Evolutionary conservation across 2,113 vertebrate genomes (phyloP).

Genomic region (Pachypanchax playfairii): DNA sequence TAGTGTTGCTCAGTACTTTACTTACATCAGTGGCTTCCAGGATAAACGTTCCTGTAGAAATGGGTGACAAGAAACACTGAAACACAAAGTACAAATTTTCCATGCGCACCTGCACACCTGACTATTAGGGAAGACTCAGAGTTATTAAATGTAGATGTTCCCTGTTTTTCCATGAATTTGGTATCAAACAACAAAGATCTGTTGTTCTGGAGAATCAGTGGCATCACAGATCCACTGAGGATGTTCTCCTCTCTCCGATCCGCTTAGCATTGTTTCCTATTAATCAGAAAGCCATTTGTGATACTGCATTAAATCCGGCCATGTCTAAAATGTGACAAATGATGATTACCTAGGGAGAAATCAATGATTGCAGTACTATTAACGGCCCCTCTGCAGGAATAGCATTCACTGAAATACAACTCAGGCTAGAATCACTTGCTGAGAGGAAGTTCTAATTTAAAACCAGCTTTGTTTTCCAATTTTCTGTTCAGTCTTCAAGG

Average conservation of each 20-base stretch:
- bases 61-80: too few species aligned
- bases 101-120: too few species aligned
- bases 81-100: too few species aligned
- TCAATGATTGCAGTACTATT: constrained; percentile 72
- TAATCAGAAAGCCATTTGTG: constrained; percentile 77
- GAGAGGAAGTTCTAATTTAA: constrained; percentile 53
- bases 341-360: constrained; percentile 74
- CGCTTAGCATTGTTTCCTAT: constrained; percentile 63
- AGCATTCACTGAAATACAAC: constrained; percentile 53
- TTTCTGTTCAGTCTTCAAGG: constrained; percentile 45
- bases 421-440: constrained; percentile 32
- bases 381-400: constrained; percentile 58
- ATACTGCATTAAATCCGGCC: constrained; percentile 67
- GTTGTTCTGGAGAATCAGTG: constrained; percentile 16
- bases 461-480: constrained; percentile 45
- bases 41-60: too few species aligned
- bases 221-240: constrained; percentile 41
- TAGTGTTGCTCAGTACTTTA: too few species aligned
- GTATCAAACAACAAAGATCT: constrained; percentile 1
- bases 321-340: constrained; percentile 72
- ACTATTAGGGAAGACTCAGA: too few species aligned
- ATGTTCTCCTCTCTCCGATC: constrained; percentile 39
- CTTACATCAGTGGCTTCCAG: too few species aligned
- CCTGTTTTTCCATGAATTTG: constrained; percentile 14
- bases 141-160: too few species aligned